Evolutionary conservation across 1,140 invertebrate species (phyloP).

Genomic region (Ceratoteleas bidentatus): DNA sequence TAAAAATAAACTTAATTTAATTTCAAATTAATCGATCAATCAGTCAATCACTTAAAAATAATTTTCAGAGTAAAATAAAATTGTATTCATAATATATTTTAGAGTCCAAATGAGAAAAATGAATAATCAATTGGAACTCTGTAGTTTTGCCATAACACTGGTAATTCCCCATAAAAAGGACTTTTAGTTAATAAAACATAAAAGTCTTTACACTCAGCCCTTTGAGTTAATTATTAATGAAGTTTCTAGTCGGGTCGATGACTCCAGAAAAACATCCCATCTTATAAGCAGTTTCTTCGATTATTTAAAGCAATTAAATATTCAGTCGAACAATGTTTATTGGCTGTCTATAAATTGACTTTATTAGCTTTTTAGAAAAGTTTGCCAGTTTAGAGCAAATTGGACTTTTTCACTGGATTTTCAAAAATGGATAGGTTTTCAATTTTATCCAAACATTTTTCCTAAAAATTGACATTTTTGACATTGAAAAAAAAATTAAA

Average conservation of each 20-base stretch:
- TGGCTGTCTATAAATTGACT: background rate
- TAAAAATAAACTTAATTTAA: too few species aligned
- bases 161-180: too few species aligned
- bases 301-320: background rate
- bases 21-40: too few species aligned
- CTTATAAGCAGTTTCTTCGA: background rate
- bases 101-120: background rate
- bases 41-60: too few species aligned
- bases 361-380: background rate
- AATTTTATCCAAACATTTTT: too few species aligned
- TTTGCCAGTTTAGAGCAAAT: too few species aligned
- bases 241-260: slow-evolving; percentile 2
- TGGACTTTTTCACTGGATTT: too few species aligned
- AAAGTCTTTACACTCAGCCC: slow-evolving; percentile 8
- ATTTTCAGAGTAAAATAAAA: background rate
- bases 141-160: background rate
- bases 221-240: slow-evolving; percentile 5
- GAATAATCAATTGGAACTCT: background rate
- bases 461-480: too few species aligned
- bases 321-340: background rate
- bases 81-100: background rate
- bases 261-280: background rate
- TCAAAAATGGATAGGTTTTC: too few species aligned
- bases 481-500: too few species aligned
- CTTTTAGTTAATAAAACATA: background rate